phyloP scores from a whole-genome alignment of 92 coral and sea anemone species.

The Palythoa caribaeorum region DNA sequence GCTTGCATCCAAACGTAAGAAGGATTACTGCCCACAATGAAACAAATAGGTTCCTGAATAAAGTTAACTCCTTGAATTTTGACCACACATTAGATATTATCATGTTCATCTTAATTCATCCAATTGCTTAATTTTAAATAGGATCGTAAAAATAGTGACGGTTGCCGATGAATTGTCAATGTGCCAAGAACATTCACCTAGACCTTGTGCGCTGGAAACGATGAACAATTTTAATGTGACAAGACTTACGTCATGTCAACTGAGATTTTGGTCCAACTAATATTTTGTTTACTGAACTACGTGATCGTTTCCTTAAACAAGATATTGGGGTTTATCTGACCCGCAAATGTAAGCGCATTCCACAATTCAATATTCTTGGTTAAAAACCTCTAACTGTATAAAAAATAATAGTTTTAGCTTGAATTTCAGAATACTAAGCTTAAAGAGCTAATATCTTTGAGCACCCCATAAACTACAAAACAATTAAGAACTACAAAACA shows the following conservation, averaged over 20 bases:
- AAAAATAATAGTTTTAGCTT: too few relatives aligned
- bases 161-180: conserved; percentile 10
- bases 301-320: not conserved
- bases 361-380: not conserved
- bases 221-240: not conserved
- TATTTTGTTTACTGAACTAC: not conserved
- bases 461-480: too few relatives aligned
- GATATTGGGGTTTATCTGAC: not conserved
- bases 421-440: too few relatives aligned
- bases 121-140: not conserved
- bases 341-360: not conserved
- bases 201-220: conserved; percentile 12
- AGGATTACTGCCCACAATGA: conserved; percentile 27
- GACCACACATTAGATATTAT: conserved; percentile 10
- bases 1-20: conserved; percentile 28
- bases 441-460: too few relatives aligned
- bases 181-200: conserved; percentile 14
- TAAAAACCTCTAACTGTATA: too few relatives aligned
- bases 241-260: not conserved
- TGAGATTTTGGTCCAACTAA: not conserved
- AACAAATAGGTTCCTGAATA: conserved; percentile 10
- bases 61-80: not conserved
- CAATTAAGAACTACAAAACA: too few relatives aligned
- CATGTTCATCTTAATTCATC: conserved; percentile 4
- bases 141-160: not conserved